phyloP scores from a whole-genome alignment of 2,888 invertebrate species.

The Micropterix aruncella region DNA sequence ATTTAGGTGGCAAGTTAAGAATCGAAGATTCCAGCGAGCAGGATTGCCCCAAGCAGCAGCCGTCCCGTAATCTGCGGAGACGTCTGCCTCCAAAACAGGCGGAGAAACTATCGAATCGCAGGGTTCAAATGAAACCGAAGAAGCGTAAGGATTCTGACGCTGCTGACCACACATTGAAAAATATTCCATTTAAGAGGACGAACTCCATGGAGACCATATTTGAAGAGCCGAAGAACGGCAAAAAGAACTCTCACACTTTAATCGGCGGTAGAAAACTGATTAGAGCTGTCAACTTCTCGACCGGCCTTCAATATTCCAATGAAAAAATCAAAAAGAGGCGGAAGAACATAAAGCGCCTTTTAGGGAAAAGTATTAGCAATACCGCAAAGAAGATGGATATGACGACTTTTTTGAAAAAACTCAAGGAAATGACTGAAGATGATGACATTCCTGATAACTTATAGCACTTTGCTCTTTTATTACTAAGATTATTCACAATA shows the following conservation, averaged over 20 bases:
- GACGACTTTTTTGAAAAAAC: slow-evolving; percentile 36
- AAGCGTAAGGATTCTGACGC: slow-evolving; percentile 16
- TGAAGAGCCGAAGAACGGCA: slow-evolving; percentile 40
- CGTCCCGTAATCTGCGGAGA: not conserved
- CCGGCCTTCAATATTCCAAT: slow-evolving; percentile 33
- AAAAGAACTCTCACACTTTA: slow-evolving; percentile 23
- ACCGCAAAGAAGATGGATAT: slow-evolving; percentile 39
- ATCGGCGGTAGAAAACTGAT: slow-evolving; percentile 41
- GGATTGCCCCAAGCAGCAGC: not conserved
- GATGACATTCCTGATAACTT: slow-evolving; percentile 19
- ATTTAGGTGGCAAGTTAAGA: not conserved
- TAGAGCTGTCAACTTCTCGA: slow-evolving; percentile 40
- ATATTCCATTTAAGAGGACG: slow-evolving; percentile 13
- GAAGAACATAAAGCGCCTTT: slow-evolving; percentile 39
- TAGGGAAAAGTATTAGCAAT: slow-evolving; percentile 34
- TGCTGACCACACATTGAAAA: not conserved
- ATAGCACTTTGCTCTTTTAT: too few relatives aligned
- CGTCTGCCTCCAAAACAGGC: not conserved
- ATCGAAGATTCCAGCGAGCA: not conserved
- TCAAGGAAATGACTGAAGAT: slow-evolving; percentile 17
- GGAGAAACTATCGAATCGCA: slow-evolving; percentile 26
- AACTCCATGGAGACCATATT: slow-evolving; percentile 47
- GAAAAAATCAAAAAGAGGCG: slow-evolving; percentile 42
- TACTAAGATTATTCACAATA: too few relatives aligned
- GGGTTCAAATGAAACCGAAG: slow-evolving; percentile 33